Evolutionary conservation across 2,888 invertebrate genomes (phyloP).

Genomic region (Poecilobothrus nobilitatus): DNA sequence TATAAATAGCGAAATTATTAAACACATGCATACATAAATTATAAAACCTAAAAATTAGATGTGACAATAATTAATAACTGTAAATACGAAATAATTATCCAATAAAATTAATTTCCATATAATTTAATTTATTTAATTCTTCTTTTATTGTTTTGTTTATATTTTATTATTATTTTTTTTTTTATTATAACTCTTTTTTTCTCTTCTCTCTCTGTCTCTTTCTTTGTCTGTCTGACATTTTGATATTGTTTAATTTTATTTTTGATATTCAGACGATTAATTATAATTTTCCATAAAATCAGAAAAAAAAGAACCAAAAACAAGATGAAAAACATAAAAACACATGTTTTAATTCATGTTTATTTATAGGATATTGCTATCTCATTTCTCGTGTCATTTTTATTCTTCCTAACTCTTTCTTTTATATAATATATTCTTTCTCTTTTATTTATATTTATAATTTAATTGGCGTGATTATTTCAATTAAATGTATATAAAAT

Average conservation of each 20-base stretch:
- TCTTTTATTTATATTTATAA: not conserved
- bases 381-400: not conserved
- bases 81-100: not conserved
- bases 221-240: no score
- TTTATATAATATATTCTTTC: not conserved
- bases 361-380: no score
- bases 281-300: not conserved
- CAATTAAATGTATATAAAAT: not conserved
- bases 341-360: no score
- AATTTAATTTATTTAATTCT: not conserved
- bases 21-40: not conserved
- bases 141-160: no score
- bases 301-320: no score
- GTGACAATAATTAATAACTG: not conserved
- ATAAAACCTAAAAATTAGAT: not conserved
- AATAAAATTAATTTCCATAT: not conserved
- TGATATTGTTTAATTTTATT: not conserved
- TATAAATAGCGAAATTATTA: not conserved
- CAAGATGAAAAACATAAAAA: no score
- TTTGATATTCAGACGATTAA: not conserved
- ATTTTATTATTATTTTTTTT: no score
- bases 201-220: no score
- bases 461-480: constrained; percentile 1
- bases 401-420: not conserved
- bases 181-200: no score